A percentile compares a stretch with the other conserved stretches of the same genome.
Evolutionary conservation across 2,797 vertebrate genomes (phyloP).

Genomic region (Galago senegalensis): DNA sequence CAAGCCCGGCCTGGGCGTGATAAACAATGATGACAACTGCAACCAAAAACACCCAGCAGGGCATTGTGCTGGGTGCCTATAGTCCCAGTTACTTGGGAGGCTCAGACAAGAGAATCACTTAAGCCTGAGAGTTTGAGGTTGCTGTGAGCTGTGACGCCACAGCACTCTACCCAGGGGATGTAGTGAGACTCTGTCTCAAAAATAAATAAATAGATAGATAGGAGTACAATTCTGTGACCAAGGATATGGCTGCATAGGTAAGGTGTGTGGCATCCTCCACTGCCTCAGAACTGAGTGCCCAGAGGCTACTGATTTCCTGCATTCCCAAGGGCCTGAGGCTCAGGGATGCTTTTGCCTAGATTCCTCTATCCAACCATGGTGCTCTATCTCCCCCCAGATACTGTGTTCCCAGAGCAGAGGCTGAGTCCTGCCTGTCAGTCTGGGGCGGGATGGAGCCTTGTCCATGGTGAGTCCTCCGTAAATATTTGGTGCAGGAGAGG

Average conservation of each 20-base stretch:
- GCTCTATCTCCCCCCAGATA: background rate
- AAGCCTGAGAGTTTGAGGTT: no score
- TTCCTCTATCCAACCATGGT: rapidly evolving
- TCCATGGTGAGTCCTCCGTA: rapidly evolving
- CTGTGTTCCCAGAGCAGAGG: background rate
- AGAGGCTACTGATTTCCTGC: no score
- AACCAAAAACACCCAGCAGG: no score
- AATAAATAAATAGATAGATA: no score
- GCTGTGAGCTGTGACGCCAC: no score
- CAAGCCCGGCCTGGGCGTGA: no score
- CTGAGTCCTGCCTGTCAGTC: background rate
- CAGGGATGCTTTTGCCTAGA: background rate
- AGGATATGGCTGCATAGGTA: background rate
- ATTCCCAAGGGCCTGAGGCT: background rate
- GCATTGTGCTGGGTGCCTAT: no score
- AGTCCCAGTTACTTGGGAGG: no score
- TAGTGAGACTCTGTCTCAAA: no score
- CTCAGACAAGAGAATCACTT: no score
- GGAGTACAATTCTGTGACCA: background rate
- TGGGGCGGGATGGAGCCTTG: background rate
- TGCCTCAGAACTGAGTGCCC: background rate
- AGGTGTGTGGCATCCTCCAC: background rate
- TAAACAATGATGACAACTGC: no score
- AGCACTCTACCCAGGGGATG: no score
- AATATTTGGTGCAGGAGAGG: background rate